Evolutionary conservation across 2,888 invertebrate species (phyloP), one percentile per base, ranked within the genome.

Genomic region (Agrilus biguttatus): DNA sequence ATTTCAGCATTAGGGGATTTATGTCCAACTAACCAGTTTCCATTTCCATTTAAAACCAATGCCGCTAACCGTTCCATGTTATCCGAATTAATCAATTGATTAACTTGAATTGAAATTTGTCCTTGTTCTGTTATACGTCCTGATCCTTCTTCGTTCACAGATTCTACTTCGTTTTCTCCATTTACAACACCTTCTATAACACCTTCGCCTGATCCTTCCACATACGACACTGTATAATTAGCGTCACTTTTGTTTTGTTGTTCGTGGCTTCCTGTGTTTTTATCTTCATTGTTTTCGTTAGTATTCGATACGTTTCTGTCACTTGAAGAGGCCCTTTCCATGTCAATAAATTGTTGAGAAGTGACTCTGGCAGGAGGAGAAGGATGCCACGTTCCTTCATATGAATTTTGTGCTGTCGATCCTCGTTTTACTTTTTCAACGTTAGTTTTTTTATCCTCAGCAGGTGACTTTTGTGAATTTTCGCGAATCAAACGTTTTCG

Each of bases 31-130:
- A 89, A 68, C 66, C 80, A 74, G 49, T 82, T 71, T 0, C 93
- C 93, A 58, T 91, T 84, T 4, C 93, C 93, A 54, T 85, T 86
- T 17, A 95, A 70, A 12, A 95, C 90, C 54, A 93, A 69, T 41
- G 85, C 78, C 21, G 93, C 93, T 56, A 95, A 69, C 68, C 87
- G 83, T 61, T 90, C 91, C 80, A 93, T 83, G 59, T 89, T 89
- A 8, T 87, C 81, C 49, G 73, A 70, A 53, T 77, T 76, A 41
- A 86, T 75, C 51, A 85, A 70, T 50, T 74, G 71, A 43, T 74
- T 70, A 35, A 84, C 73, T 61, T 80, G 80, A 13, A 73, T 71
- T 51, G 82, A 81, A 34, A 55, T 54, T 3, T 45, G 65, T 63
- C 69, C 70, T 53, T 74, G 74, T 49, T 73, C 74, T 45, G 74